Evolutionary conservation across 2,797 vertebrate genomes (phyloP), one percentile per base, ranked within the genome.

Genomic region (Halcyon chelicuti): DNA sequence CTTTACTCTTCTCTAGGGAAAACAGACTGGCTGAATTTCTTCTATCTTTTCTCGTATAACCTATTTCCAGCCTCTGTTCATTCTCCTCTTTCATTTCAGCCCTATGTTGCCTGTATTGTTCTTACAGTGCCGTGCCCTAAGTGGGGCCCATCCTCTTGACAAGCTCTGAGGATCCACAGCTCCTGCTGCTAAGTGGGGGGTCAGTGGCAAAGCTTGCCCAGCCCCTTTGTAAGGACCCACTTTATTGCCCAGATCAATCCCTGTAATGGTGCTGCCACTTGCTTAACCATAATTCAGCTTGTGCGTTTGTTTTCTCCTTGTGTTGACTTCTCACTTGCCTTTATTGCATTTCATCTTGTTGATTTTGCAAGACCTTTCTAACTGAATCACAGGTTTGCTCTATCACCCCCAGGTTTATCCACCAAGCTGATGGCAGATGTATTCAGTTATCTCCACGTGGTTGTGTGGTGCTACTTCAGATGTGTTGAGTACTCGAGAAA

Each of bases 371-470:
- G 31, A 31, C 39, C 17, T 40, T 90, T 74, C 54, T 55, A 22
- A 65, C 4, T 28, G 44, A 90, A 65, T 47, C 44, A 12, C 0
- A 0, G 31, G 7, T 33, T 71, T 25, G 12, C 54, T n/a, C 31
- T 42, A 16, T n/a, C n/a, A 37, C 26, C 19, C 31, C 26, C 35
- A 63, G 2, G 60, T 73, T 83, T 58, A 54, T 11, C 25, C 62
- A 47, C 33, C 31, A 52, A 71, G 49, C 25, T 46, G 26, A n/a
- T 1, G 49, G 28, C 23, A 47, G 5, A 22, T 58, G 21, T 52
- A 15, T 16, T 61, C 35, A 8, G 23, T 58, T 73, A 23, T 55
- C 35, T n/a, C 21, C 18, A 0, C 0, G 1, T 33, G 1, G 0
- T n/a, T n/a, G 26, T 31, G 42, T 72, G 67, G 28, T 88, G 86